Evolutionary conservation across 1,140 invertebrate genomes (phyloP).

Genomic region (Coptotermes formosanus): DNA sequence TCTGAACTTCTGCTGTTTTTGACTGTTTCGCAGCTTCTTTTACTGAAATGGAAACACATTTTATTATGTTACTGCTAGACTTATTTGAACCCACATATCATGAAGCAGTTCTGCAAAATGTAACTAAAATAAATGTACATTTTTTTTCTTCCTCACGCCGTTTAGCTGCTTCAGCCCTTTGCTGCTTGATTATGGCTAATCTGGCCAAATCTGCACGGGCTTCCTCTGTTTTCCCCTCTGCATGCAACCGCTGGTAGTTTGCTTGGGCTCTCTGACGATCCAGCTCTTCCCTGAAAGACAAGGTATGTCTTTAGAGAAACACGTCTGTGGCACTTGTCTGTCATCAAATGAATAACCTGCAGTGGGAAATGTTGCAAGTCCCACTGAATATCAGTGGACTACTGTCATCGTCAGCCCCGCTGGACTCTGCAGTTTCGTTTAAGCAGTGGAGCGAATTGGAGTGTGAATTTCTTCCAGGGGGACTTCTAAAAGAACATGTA

Average conservation of each 20-base stretch:
- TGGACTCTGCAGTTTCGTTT: too few species aligned
- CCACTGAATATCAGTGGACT: too few species aligned
- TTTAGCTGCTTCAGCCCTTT: slow-evolving; percentile 90
- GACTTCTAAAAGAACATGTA: too few species aligned
- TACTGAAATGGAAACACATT: slow-evolving; percentile 28
- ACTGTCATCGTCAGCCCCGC: too few species aligned
- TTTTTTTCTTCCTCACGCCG: slow-evolving; percentile 84
- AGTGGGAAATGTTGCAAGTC: too few species aligned
- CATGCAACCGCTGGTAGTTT: slow-evolving; percentile 88
- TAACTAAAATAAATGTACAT: slow-evolving; percentile 48
- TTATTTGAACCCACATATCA: too few species aligned
- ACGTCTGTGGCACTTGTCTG: background rate
- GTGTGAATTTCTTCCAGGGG: too few species aligned
- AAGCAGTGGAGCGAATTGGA: too few species aligned
- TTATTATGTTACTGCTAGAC: background rate
- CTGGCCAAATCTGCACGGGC: slow-evolving; percentile 91
- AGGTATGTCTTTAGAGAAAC: background rate
- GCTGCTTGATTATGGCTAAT: slow-evolving; percentile 86
- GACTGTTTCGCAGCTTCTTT: slow-evolving; percentile 34
- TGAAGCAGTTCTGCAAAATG: too few species aligned
- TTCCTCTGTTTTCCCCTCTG: slow-evolving; percentile 93
- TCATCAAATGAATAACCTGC: too few species aligned
- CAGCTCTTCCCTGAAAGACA: slow-evolving; percentile 76
- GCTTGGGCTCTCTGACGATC: slow-evolving; percentile 85
- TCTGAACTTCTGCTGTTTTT: slow-evolving; percentile 33